Base-by-base conservation (phyloP, 2,888 invertebrate species). In the Eremobia ochroleuca region DNA sequence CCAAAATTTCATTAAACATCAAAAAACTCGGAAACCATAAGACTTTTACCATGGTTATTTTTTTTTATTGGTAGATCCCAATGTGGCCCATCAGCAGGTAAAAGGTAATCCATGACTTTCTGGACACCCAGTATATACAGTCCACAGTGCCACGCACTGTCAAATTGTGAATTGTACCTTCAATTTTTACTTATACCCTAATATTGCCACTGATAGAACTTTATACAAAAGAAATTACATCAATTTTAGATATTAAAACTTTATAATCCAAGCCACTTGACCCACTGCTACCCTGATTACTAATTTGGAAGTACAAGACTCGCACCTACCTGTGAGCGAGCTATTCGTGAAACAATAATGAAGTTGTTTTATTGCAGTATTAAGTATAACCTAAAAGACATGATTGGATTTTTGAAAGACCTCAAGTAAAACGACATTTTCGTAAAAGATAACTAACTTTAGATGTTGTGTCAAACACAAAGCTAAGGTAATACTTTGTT, bases 401-500 rank as follows among this genome's bases (percentile, higher is more conserved):
- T 28, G 31, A 71, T 55, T n/a, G 3, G 3, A 18, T 46, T 81
- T 34, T 31, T 13, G 2, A 5, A 55, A 55, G 28, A 13, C 6
- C 21, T 4, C 4, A 25, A 80, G 15, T 28, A 15, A 37, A 52
- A 61, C 21, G 0, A 43, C 11, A 31, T 43, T 76, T 75, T 68
- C 0, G 2, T 34, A 64, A 75, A 58, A 43, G 15, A 25, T 34
- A 62, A 55, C 0, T 11, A 25, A 52, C 34, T 82, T 59, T 64
- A 31, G 43, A 59, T 71, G 31, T 71, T 49, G 1, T 43, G 46
- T 28, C n/a, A 59, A 82, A 58, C 15, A 70, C 76, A 76, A 71
- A 81, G 81, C 43, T 49, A 66, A 43, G 4, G 34, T 28, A 74
- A 46, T 49, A 25, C 15, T 85, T 65, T 80, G 37, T 52, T 49